These are phyloP conservation scores for honey bee (Apis mellifera) DNA, from an alignment of 1,140 invertebrate species.

Conservation along the genomic window Amel_HAv3.1 CM009943.2:10316001-10316500, in stretches of 20 bases:
- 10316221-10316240: slow-evolving; percentile 11
- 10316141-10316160: not conserved
- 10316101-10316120: not conserved
- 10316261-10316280: not conserved
- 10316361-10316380: slow-evolving; percentile 26
- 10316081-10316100: not conserved
- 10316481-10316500: too few relatives aligned
- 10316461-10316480: not conserved
- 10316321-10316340: slow-evolving; percentile 13
- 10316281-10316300: not conserved
- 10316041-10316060: slow-evolving; percentile 15
- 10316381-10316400: slow-evolving; percentile 25
- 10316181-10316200: slow-evolving; percentile 8
- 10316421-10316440: not conserved
- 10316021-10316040: slow-evolving; percentile 29
- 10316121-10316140: not conserved
- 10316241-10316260: not conserved
- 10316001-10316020: not conserved
- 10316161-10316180: not conserved
- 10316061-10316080: slow-evolving; percentile 21
- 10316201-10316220: slow-evolving; percentile 3
- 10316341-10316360: not conserved
- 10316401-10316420: not conserved
- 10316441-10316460: not conserved
- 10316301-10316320: not conserved